Evolutionary conservation across 2,797 vertebrate species (phyloP).

Genomic region (Rachycentron canadum): DNA sequence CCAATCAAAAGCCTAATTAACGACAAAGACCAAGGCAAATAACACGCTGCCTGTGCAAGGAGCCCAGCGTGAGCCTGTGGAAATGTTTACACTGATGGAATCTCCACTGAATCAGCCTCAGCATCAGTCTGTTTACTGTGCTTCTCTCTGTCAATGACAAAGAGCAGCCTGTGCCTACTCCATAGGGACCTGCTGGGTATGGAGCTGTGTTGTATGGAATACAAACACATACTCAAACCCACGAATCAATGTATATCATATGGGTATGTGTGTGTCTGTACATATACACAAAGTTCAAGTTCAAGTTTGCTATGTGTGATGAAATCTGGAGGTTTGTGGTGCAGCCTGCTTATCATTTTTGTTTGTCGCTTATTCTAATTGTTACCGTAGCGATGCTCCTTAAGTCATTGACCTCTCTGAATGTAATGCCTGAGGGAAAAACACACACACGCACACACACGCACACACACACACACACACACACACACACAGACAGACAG

Average conservation of each 20-base stretch:
- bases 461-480: neutral
- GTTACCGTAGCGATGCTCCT: neutral
- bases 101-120: conserved; percentile 5
- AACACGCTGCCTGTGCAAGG: neutral
- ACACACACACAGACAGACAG: neutral
- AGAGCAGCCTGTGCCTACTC: conserved; percentile 16
- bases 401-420: conserved; percentile 10
- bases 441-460: neutral
- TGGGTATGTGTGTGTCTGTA: neutral
- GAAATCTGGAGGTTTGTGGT: conserved; percentile 1
- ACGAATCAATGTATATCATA: no score
- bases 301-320: conserved; percentile 28
- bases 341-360: conserved; percentile 25
- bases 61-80: conserved; percentile 20
- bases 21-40: conserved; percentile 12
- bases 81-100: conserved; percentile 28
- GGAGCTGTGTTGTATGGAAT: conserved; percentile 25
- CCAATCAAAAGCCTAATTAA: conserved; percentile 13
- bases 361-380: conserved; percentile 16
- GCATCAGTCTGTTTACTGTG: conserved; percentile 23
- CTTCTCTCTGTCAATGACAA: conserved; percentile 24
- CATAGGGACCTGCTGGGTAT: conserved; percentile 40
- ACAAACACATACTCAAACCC: conserved; percentile 11
- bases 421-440: conserved; percentile 2
- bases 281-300: neutral